Percentiles rank a stretch among this genome's conserved stretches.
These are phyloP conservation scores for Machaerirhynchus nigripectus DNA, from an alignment of 2,113 vertebrate genomes.

Conservation along the genomic window DNA sequence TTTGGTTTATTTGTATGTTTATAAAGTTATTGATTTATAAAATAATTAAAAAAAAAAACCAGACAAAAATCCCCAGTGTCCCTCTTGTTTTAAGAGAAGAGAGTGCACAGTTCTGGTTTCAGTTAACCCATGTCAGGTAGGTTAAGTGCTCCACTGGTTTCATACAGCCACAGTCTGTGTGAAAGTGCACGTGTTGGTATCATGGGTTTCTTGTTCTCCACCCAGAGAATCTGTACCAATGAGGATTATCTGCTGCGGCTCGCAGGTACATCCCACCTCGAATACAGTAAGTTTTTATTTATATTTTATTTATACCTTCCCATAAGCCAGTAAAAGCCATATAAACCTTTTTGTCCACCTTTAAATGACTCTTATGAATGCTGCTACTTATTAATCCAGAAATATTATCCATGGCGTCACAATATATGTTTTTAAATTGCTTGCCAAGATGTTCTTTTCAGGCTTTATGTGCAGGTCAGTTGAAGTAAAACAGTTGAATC, in stretches of 20 bases:
- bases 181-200: not conserved
- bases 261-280: not conserved
- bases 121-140: not conserved
- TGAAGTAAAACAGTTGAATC: not conserved
- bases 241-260: not conserved
- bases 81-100: not conserved
- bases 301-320: not conserved
- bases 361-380: not conserved
- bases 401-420: not conserved
- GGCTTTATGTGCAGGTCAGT: not conserved
- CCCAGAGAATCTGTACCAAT: not conserved
- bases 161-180: not conserved
- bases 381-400: not conserved
- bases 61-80: not conserved
- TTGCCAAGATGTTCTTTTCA: not conserved
- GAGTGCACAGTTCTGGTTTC: not conserved
- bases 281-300: not conserved
- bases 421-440: not conserved
- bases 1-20: slow-evolving; percentile 46
- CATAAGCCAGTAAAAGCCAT: not conserved
- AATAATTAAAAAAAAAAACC: not conserved
- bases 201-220: fast-evolving
- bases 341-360: not conserved
- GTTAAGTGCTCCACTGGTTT: not conserved
- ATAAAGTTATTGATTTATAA: slow-evolving; percentile 34